Evolutionary conservation across 2,888 invertebrate species (phyloP).

Genomic region (Cryptophagus acutangulus): DNA sequence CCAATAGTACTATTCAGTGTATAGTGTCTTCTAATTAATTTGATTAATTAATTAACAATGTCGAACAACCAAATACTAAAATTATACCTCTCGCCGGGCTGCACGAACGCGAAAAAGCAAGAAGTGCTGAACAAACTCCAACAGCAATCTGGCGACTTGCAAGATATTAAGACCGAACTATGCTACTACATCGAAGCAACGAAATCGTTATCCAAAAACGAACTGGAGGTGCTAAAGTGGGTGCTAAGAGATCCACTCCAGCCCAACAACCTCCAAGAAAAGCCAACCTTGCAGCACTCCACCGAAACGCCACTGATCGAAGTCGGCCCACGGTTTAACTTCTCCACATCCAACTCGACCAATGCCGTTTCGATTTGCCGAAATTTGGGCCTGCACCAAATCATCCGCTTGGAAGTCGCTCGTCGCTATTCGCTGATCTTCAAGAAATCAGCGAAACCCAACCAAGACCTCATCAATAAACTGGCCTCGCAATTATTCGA

Average conservation of each 20-base stretch:
- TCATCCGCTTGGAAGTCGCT: conserved; percentile 78
- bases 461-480: conserved; percentile 45
- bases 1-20: too few relatives aligned
- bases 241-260: conserved; percentile 68
- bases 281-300: conserved; percentile 49
- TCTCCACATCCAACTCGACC: conserved; percentile 92
- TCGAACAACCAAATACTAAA: not conserved
- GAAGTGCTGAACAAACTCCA: conserved; percentile 56
- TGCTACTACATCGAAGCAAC: conserved; percentile 75
- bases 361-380: conserved; percentile 94
- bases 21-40: too few relatives aligned
- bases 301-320: conserved; percentile 61
- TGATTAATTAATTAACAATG: too few relatives aligned
- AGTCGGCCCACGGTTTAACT: conserved; percentile 90
- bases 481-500: conserved; percentile 71
- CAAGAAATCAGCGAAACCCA: conserved; percentile 27
- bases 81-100: conserved; percentile 15
- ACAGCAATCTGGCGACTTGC: conserved; percentile 48
- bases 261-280: conserved; percentile 54
- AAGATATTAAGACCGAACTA: conserved; percentile 62
- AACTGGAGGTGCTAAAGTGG: conserved; percentile 69
- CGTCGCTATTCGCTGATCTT: conserved; percentile 67
- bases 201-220: conserved; percentile 54
- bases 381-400: conserved; percentile 69
- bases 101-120: conserved; percentile 46